These are phyloP conservation scores for Ypsolopha sequella DNA, from an alignment of 2,888 invertebrate genomes.

Conservation along the genomic window DNA sequence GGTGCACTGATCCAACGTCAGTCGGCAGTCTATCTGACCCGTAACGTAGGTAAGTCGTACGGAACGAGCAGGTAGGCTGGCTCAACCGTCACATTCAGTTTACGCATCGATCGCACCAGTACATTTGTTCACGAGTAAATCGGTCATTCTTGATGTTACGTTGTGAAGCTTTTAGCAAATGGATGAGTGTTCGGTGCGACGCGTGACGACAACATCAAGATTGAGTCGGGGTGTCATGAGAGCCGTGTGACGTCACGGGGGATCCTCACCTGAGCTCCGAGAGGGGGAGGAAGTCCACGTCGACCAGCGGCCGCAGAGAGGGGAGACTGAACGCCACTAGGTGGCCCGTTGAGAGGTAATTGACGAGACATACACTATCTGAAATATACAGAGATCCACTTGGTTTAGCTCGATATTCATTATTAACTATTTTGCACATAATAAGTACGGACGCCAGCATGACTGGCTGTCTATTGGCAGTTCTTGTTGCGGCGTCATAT, in stretches of 20 bases:
- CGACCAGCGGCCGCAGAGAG: constrained; percentile 91
- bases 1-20: constrained; percentile 36
- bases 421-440: too few relatives aligned
- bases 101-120: too few relatives aligned
- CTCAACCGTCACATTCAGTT: too few relatives aligned
- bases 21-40: constrained; percentile 27
- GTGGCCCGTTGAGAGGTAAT: constrained; percentile 95
- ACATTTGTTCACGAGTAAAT: too few relatives aligned
- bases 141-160: too few relatives aligned
- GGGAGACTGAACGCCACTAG: constrained; percentile 95
- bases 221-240: background rate
- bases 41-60: too few relatives aligned
- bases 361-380: constrained; percentile 96
- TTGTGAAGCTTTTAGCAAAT: too few relatives aligned
- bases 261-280: constrained; percentile 87
- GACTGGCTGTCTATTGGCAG: too few relatives aligned
- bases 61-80: too few relatives aligned
- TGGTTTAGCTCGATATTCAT: background rate
- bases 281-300: constrained; percentile 94
- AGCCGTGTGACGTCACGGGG: background rate
- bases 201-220: constrained; percentile 4
- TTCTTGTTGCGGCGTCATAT: too few relatives aligned
- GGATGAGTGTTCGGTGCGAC: constrained; percentile 27
- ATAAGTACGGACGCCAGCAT: too few relatives aligned
- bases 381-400: constrained; percentile 21